Evolutionary conservation across 1,140 invertebrate genomes (phyloP).

Genomic region (Spodoptera frugiperda): DNA sequence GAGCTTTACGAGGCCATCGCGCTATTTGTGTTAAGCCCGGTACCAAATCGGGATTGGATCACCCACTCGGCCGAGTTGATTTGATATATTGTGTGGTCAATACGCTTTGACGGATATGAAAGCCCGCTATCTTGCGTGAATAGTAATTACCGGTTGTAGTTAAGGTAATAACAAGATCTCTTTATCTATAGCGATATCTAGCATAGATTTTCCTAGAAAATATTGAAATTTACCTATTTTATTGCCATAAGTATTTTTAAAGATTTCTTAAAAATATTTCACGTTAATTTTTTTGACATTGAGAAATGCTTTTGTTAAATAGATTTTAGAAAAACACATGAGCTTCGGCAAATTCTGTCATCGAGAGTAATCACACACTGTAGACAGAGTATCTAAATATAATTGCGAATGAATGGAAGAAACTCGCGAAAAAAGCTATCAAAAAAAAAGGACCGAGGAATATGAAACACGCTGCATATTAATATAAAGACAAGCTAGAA

Average conservation of each 20-base stretch:
- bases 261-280: neutral
- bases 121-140: conserved; percentile 1
- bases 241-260: no score
- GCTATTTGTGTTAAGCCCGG: conserved; percentile 19
- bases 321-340: no score
- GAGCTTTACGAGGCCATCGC: conserved; percentile 8
- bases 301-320: neutral
- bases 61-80: conserved; percentile 17
- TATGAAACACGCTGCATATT: conserved; percentile 69
- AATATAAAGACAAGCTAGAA: conserved; percentile 66
- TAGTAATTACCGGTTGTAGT: conserved; percentile 12
- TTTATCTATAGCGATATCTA: no score
- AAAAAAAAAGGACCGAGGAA: conserved; percentile 44
- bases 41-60: conserved; percentile 20
- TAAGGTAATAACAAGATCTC: neutral
- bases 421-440: neutral
- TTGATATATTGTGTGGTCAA: conserved; percentile 23
- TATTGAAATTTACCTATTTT: no score
- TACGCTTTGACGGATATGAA: conserved; percentile 6
- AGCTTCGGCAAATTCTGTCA: no score
- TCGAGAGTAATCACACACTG: neutral
- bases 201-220: no score
- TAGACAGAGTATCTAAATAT: neutral
- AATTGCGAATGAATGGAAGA: neutral
- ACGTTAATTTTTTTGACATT: neutral